Evolutionary conservation across 2,797 vertebrate genomes (phyloP).

Genomic region (Mus caroli): DNA sequence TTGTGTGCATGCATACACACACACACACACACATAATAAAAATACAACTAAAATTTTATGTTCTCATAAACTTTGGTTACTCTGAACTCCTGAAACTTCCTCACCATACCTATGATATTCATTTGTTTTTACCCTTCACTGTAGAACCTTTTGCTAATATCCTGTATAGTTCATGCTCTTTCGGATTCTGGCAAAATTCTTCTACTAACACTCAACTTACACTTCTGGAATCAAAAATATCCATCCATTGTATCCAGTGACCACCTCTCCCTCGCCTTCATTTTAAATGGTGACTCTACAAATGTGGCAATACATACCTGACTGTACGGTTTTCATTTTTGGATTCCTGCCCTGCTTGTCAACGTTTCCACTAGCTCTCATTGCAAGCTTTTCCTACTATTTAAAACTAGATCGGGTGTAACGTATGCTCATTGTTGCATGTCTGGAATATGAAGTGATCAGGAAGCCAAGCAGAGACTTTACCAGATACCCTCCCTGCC

Average conservation of each 20-base stretch:
- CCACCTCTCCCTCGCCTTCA: background rate
- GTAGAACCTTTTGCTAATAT: background rate
- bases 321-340: conserved; percentile 21
- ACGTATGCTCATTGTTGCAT: background rate
- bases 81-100: background rate
- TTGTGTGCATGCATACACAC: background rate
- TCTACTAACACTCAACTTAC: background rate
- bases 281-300: background rate
- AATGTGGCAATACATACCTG: background rate
- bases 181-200: background rate
- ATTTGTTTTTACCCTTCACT: background rate
- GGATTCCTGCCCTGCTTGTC: background rate
- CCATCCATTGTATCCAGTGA: background rate
- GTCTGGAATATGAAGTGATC: conserved; percentile 29
- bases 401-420: conserved; percentile 53
- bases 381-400: conserved; percentile 22
- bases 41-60: background rate
- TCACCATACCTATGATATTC: background rate
- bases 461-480: background rate
- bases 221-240: background rate
- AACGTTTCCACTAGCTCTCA: conserved; percentile 27
- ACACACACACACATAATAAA: background rate
- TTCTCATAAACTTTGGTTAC: background rate
- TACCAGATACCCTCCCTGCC: background rate
- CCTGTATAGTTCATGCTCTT: background rate